phyloP scores from a whole-genome alignment of 1,140 invertebrate genomes.

The Brachionus rotundiformis region DNA sequence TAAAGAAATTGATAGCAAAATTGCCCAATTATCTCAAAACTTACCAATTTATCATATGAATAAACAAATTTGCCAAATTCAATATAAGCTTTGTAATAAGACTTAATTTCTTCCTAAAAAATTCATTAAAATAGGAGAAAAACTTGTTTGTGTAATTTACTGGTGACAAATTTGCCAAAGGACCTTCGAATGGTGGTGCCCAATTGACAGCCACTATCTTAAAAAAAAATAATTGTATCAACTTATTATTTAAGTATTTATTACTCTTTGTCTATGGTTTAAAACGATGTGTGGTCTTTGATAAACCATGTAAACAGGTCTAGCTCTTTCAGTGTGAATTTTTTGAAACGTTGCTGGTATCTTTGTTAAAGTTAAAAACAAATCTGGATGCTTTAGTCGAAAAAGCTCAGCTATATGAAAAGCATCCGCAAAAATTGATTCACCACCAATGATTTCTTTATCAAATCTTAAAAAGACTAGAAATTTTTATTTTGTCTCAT shows the following conservation, averaged over 20 bases:
- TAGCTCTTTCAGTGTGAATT: constrained; percentile 2
- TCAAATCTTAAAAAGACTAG: constrained; percentile 56
- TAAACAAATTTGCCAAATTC: constrained; percentile 57
- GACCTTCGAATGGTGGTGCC: constrained; percentile 60
- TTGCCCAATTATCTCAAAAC: too few species aligned
- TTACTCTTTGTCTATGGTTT: constrained; percentile 56
- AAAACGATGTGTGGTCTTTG: constrained; percentile 59
- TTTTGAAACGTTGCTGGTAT: constrained; percentile 62
- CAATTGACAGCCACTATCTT: constrained; percentile 58
- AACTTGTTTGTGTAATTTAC: constrained; percentile 52
- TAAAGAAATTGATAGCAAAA: too few species aligned
- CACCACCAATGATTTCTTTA: constrained; percentile 58
- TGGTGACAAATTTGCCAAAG: constrained; percentile 55
- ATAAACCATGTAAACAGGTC: constrained; percentile 59
- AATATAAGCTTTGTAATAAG: constrained; percentile 58
- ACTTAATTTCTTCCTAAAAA: constrained; percentile 57
- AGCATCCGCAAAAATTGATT: constrained; percentile 57
- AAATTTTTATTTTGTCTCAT: neutral
- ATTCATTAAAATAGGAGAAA: neutral
- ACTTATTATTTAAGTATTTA: neutral
- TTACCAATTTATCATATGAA: constrained; percentile 55
- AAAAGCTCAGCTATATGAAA: constrained; percentile 59
- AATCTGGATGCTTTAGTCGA: constrained; percentile 54
- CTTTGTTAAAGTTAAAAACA: constrained; percentile 56
- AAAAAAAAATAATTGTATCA: neutral